Conservation (phyloP, 1,140 invertebrate genomes). For the Anastatus disparis region DNA sequence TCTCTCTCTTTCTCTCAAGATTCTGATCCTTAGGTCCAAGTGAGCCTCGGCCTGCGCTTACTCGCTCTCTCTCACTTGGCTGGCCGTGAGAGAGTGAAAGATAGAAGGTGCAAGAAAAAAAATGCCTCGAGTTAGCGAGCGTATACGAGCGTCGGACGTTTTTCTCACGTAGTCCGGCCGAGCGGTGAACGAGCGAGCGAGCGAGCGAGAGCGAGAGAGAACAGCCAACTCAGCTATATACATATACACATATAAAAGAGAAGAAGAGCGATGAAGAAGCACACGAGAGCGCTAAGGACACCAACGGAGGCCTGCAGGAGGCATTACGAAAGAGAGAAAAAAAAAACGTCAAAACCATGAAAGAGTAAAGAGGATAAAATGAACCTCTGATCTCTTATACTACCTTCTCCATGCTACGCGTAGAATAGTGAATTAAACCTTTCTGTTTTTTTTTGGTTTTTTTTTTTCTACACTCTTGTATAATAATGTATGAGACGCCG, state of each 20-base stretch:
- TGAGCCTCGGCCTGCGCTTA: too few species aligned
- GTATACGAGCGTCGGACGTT: constrained; percentile 31
- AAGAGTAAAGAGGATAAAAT: background rate
- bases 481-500: too few species aligned
- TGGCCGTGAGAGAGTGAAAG: constrained; percentile 58
- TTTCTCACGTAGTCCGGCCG: constrained; percentile 31
- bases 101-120: constrained; percentile 59
- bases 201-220: background rate
- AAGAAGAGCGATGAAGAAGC: too few species aligned
- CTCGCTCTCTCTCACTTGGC: constrained; percentile 50
- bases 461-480: too few species aligned
- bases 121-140: constrained; percentile 35
- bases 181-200: background rate
- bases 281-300: background rate
- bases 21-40: background rate
- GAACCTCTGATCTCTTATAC: background rate
- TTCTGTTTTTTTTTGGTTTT: background rate
- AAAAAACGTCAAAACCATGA: too few species aligned
- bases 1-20: constrained; percentile 17
- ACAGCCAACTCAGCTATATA: background rate
- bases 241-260: too few species aligned
- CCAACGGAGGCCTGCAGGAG: background rate
- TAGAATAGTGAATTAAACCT: background rate
- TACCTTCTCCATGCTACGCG: background rate
- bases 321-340: background rate